phyloP scores from a whole-genome alignment of 92 coral and sea anemone genomes.

The Blastomussa wellsi region DNA sequence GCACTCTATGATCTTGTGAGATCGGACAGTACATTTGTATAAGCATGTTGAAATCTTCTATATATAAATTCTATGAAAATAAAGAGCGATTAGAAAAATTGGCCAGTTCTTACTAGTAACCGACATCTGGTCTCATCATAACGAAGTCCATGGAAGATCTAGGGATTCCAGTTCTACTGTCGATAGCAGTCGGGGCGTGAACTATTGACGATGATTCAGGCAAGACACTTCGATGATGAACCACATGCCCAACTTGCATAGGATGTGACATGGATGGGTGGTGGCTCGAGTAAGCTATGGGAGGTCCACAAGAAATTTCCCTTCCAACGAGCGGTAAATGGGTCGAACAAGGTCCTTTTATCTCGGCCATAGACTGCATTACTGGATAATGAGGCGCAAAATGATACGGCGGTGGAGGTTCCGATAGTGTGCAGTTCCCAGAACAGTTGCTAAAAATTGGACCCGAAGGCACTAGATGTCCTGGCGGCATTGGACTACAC shows the following conservation, averaged over 20 bases:
- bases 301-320: slow-evolving; percentile 67
- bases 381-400: slow-evolving; percentile 76
- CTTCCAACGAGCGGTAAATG: slow-evolving; percentile 71
- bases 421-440: slow-evolving; percentile 74
- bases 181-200: slow-evolving; percentile 81
- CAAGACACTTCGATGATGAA: slow-evolving; percentile 74
- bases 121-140: slow-evolving; percentile 74
- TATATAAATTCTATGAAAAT: background rate
- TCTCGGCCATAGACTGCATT: slow-evolving; percentile 56
- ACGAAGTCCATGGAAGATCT: slow-evolving; percentile 79
- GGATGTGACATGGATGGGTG: slow-evolving; percentile 72
- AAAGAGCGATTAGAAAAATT: slow-evolving; percentile 3
- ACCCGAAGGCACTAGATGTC: slow-evolving; percentile 74
- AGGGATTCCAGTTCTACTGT: slow-evolving; percentile 77
- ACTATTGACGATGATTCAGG: slow-evolving; percentile 69
- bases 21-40: background rate
- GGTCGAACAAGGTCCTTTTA: slow-evolving; percentile 72
- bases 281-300: slow-evolving; percentile 75
- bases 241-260: slow-evolving; percentile 71
- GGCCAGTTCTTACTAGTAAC: slow-evolving; percentile 46
- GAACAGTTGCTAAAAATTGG: slow-evolving; percentile 71
- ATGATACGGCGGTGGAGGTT: slow-evolving; percentile 86
- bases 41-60: slow-evolving; percentile 4
- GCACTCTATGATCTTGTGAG: background rate
- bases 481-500: slow-evolving; percentile 78